Percentiles rank a stretch among this genome's conserved stretches.
Evolutionary conservation across 2,888 invertebrate genomes (phyloP).

Genomic region (Leptopterna dolabrata): DNA sequence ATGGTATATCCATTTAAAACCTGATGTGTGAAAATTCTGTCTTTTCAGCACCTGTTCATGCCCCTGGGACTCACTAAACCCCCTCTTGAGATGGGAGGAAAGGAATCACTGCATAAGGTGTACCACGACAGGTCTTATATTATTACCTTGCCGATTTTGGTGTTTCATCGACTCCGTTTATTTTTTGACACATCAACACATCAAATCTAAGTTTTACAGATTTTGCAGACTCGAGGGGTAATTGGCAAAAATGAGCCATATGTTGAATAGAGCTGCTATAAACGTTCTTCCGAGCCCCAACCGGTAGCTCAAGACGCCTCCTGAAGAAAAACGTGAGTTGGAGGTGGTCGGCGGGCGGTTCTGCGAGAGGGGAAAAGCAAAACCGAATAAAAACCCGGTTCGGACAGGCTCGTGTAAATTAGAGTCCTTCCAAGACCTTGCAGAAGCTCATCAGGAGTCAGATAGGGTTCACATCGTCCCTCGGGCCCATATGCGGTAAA

Average conservation of each 20-base stretch:
- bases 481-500: conserved; percentile 35
- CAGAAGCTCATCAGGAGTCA: conserved; percentile 48
- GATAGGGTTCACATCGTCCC: conserved; percentile 35
- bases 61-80: no score
- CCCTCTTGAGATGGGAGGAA: no score
- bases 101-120: no score
- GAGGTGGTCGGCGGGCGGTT: conserved; percentile 3
- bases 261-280: not conserved
- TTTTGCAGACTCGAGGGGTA: no score
- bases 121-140: no score
- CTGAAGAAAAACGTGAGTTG: conserved; percentile 13
- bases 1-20: no score
- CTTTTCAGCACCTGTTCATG: no score
- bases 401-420: conserved; percentile 48
- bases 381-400: conserved; percentile 17
- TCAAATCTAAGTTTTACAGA: no score
- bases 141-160: no score
- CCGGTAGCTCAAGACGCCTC: not conserved
- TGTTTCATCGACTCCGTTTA: no score
- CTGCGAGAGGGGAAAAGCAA: not conserved
- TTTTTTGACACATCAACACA: no score
- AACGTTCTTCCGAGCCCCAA: not conserved
- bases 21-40: no score
- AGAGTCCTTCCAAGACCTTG: conserved; percentile 29
- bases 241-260: not conserved